phyloP scores from a whole-genome alignment of 2,797 vertebrate species.

The Scleropages formosus region DNA sequence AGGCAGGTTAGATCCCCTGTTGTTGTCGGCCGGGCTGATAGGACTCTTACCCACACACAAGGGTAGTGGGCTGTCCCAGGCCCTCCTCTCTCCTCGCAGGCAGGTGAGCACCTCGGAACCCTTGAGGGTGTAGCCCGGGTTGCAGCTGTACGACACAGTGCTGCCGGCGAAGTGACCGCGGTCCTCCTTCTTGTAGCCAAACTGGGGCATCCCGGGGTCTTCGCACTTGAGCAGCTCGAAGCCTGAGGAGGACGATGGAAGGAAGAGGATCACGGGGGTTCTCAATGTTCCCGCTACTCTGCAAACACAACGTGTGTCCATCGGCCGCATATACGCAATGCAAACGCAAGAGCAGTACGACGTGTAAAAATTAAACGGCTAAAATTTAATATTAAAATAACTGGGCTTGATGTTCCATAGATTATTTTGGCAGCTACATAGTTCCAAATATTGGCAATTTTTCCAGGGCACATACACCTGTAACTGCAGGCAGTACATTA shows the following conservation, averaged over 20 bases:
- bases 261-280: background rate
- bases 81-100: constrained; percentile 87
- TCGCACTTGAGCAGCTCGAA: constrained; percentile 96
- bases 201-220: constrained; percentile 90
- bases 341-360: too few species aligned
- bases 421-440: background rate
- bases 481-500: too few species aligned
- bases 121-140: constrained; percentile 86
- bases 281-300: background rate
- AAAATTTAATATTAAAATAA: background rate
- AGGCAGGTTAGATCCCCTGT: too few species aligned
- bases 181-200: constrained; percentile 90
- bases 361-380: too few species aligned
- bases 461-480: too few species aligned
- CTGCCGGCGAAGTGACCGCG: constrained; percentile 96
- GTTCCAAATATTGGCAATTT: background rate
- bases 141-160: constrained; percentile 86
- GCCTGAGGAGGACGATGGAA: constrained; percentile 63
- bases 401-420: too few species aligned
- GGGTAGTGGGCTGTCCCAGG: constrained; percentile 90
- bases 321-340: background rate
- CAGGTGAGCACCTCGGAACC: constrained; percentile 82
- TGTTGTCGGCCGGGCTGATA: too few species aligned
- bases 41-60: constrained; percentile 82
- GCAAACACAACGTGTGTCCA: background rate